These are phyloP conservation scores for Cephalotes varians DNA, from an alignment of 2,888 invertebrate genomes.

Conservation along the genomic window DNA sequence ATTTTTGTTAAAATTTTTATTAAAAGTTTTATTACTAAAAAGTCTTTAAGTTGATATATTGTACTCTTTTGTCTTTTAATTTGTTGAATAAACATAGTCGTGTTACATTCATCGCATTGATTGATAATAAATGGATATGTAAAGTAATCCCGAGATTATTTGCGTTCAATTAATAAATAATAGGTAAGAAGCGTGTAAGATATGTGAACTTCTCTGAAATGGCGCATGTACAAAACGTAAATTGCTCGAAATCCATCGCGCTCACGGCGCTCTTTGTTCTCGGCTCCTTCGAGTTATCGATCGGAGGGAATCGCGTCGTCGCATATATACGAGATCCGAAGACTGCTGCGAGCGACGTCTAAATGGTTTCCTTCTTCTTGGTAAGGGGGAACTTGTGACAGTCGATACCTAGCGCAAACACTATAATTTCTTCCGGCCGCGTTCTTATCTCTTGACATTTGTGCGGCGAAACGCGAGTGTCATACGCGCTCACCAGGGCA, in stretches of 20 bases:
- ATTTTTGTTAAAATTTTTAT: background rate
- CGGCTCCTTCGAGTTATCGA: constrained; percentile 62
- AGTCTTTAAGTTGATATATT: background rate
- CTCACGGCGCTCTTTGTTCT: constrained; percentile 62
- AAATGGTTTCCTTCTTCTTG: constrained; percentile 49
- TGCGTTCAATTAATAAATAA: background rate
- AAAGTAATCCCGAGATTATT: background rate
- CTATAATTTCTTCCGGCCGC: constrained; percentile 66
- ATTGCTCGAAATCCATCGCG: constrained; percentile 29
- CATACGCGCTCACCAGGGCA: constrained; percentile 25
- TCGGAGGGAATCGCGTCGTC: constrained; percentile 58
- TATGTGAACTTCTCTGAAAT: background rate
- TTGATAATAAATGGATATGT: background rate
- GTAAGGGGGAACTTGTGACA: constrained; percentile 40
- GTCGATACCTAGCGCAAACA: constrained; percentile 65
- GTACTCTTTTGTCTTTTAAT: background rate
- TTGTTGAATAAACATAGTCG: background rate
- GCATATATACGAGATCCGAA: constrained; percentile 58
- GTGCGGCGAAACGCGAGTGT: constrained; percentile 67
- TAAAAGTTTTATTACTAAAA: background rate
- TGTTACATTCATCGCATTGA: background rate
- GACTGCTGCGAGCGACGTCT: constrained; percentile 59
- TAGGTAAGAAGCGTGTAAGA: background rate
- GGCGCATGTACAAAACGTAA: background rate
- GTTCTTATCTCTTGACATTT: constrained; percentile 65